phyloP scores from a whole-genome alignment of 2,113 vertebrate species.

The Guaruba guarouba region DNA sequence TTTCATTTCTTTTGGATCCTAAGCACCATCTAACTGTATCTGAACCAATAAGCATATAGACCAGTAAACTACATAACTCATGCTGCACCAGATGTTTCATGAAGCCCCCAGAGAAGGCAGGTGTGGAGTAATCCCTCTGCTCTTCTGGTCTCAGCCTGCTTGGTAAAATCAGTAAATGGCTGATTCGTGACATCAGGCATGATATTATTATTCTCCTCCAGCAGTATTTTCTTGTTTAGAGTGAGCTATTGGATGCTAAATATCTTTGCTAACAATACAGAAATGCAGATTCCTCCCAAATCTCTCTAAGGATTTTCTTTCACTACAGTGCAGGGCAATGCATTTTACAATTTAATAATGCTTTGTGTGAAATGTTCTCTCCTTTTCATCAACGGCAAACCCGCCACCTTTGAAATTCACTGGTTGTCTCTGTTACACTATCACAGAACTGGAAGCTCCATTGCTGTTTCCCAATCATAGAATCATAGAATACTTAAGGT shows the following conservation, averaged over 20 bases:
- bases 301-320: background rate
- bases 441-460: fast-evolving
- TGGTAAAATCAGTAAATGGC: background rate
- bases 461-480: background rate
- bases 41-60: background rate
- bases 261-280: background rate
- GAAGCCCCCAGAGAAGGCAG: background rate
- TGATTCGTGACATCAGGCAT: background rate
- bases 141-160: background rate
- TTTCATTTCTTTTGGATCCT: background rate
- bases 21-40: background rate
- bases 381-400: background rate
- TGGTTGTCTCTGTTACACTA: background rate
- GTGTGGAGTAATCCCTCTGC: background rate
- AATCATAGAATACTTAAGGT: too few species aligned
- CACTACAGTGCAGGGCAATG: background rate
- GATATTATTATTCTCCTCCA: background rate
- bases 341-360: background rate
- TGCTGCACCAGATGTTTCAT: background rate
- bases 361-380: background rate
- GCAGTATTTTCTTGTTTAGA: fast-evolving
- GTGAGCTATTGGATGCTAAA: background rate
- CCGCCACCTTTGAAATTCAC: background rate
- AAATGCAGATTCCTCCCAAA: background rate
- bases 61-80: background rate